Evolutionary conservation across 2,888 invertebrate species (phyloP).

Genomic region (Piscicola geometra): DNA sequence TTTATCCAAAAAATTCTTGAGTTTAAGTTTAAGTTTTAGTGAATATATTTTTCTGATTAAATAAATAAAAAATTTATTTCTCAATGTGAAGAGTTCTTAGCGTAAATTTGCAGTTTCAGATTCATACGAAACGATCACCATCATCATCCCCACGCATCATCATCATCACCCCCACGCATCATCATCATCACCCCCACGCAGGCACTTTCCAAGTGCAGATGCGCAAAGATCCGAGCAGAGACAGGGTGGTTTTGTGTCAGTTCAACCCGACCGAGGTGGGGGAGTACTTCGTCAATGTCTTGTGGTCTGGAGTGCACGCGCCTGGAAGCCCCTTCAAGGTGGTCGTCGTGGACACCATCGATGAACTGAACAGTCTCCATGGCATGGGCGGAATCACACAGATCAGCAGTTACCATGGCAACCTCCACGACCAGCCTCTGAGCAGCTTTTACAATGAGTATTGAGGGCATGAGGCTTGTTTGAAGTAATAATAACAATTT

Average conservation of each 20-base stretch:
- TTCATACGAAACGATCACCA: not conserved
- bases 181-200: conserved; percentile 45
- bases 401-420: too few species aligned
- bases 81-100: not conserved
- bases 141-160: too few species aligned
- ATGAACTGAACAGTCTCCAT: conserved; percentile 77
- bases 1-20: not conserved
- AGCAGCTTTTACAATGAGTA: too few species aligned
- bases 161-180: too few species aligned
- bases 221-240: conserved; percentile 96
- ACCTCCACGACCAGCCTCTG: too few species aligned
- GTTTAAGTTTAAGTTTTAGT: too few species aligned
- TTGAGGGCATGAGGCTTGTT: too few species aligned
- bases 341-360: conserved; percentile 97
- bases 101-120: not conserved
- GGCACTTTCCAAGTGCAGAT: conserved; percentile 99
- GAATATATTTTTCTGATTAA: not conserved
- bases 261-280: conserved; percentile 98
- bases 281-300: conserved; percentile 84
- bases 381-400: too few species aligned
- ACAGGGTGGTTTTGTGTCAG: conserved; percentile 93
- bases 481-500: too few species aligned
- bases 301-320: conserved; percentile 95
- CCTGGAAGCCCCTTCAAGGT: conserved; percentile 97
- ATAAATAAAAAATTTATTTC: not conserved